Percentiles rank a stretch among this genome's conserved stretches.
Evolutionary conservation across 1,140 invertebrate species (phyloP).

Genomic region (Dendroctonus ponderosae): DNA sequence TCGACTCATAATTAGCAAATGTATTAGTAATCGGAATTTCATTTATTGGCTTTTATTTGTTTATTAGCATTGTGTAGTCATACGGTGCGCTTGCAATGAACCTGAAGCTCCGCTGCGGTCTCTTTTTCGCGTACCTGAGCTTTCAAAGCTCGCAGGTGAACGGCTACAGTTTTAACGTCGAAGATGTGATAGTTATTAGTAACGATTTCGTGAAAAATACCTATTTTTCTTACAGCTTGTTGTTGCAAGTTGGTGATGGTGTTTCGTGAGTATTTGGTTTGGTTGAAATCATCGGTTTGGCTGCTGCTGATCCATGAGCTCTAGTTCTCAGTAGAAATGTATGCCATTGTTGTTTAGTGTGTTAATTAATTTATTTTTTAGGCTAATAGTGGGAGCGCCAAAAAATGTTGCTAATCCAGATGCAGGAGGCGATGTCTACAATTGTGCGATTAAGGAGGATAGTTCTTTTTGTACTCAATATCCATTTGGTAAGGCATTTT

Average conservation of each 20-base stretch:
- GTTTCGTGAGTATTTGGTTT: constrained; percentile 3
- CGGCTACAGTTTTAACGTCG: constrained; percentile 14
- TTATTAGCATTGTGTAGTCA: no score
- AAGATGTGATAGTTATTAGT: constrained; percentile 12
- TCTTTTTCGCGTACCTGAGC: no score
- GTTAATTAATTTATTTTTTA: neutral
- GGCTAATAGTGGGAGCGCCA: constrained; percentile 17
- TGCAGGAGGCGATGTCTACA: constrained; percentile 10
- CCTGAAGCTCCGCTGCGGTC: no score
- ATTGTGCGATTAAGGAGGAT: constrained; percentile 4
- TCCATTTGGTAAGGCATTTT: constrained; percentile 1
- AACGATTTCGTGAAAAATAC: constrained; percentile 5
- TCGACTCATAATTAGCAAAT: no score
- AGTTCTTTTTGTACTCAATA: constrained; percentile 5
- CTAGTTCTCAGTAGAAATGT: no score
- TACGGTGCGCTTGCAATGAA: no score
- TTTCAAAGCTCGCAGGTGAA: no score
- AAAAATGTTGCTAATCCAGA: neutral
- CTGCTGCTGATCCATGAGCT: no score
- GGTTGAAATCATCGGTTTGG: neutral
- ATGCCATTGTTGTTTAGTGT: neutral
- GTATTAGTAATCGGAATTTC: no score
- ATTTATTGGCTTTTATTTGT: no score
- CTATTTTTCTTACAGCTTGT: constrained; percentile 17
- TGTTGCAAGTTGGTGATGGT: constrained; percentile 12